Evolutionary conservation across 1,140 invertebrate species (phyloP), one percentile per base, ranked within the genome.

Genomic region (Wiebesia pumilae): DNA sequence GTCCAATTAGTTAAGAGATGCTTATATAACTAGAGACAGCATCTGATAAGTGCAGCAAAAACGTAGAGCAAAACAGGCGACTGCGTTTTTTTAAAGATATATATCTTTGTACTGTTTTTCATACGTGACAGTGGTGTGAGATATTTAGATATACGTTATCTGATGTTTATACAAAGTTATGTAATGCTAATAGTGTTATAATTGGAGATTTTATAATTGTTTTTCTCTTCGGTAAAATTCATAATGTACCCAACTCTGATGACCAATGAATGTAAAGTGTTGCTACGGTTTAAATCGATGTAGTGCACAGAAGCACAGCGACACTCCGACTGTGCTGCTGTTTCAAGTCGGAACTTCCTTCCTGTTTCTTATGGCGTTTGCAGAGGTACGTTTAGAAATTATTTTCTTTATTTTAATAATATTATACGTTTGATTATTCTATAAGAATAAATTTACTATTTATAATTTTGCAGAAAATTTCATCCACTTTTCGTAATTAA

Each of bases 371-470:
- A 87, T 87, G 88, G 86, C 73, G 88, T 85, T 79, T 82, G 1
- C 75, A 71, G 85, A 87, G 88, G 88, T 88, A 87, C 24, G 88
- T 88, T 77, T 30, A 30, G 30, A 21, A 35, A 88, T 71, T 43
- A 69, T 79, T 84, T 82, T 84, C 38, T 65, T 77, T 79, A 83
- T 88, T 87, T 88, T 84, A 67, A 67, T 14, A 71, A 73, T 80
- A 58, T 83, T 14, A 35, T 27, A 35, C 1, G 19, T 33, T 84
- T 83, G 51, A 73, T 69, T 27, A 33, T 38, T 84, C 19, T 47
- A 24, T 82, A 35, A 54, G 2, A 51, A n/a, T 30, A 21, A 40
- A 82, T 69, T 54, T 43, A 19, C n/a, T 43, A 24, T 40, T 71
- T 75, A 51, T 27, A 78, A 54, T 14, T 27, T 87, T 43, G 38